Evolutionary conservation across 2,888 invertebrate species (phyloP).

Genomic region (Sarcophaga variegata): DNA sequence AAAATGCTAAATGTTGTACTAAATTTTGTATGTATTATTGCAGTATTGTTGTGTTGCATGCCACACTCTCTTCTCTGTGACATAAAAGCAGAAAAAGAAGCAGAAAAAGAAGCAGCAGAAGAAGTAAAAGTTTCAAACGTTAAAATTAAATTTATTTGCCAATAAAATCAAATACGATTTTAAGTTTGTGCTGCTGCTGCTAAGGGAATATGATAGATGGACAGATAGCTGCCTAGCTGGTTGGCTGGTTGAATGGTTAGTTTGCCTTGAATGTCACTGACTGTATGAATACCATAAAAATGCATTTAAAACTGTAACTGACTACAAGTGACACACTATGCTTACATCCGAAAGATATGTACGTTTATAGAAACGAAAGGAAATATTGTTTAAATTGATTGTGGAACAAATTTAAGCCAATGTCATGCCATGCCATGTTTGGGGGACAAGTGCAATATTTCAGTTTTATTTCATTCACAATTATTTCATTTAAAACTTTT

Average conservation of each 20-base stretch:
- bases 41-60: conserved; percentile 12
- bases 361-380: not conserved
- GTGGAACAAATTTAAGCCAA: not conserved
- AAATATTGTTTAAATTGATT: not conserved
- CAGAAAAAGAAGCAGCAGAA: conserved; percentile 11
- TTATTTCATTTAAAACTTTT: not conserved
- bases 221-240: not conserved
- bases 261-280: too few species aligned
- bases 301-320: not conserved
- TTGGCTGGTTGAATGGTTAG: not conserved
- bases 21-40: not conserved
- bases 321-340: not conserved
- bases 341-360: not conserved
- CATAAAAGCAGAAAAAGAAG: conserved; percentile 39
- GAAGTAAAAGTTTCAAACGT: conserved; percentile 59
- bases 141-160: conserved; percentile 68
- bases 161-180: conserved; percentile 65
- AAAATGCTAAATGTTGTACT: not conserved
- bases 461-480: not conserved
- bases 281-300: not conserved
- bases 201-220: conserved; percentile 55
- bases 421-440: not conserved
- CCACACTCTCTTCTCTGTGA: not conserved
- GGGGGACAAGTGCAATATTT: not conserved
- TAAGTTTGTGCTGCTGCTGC: conserved; percentile 43